Evolutionary conservation across 2,888 invertebrate genomes (phyloP).

Genomic region (Lepidocyrtinus sp.): DNA sequence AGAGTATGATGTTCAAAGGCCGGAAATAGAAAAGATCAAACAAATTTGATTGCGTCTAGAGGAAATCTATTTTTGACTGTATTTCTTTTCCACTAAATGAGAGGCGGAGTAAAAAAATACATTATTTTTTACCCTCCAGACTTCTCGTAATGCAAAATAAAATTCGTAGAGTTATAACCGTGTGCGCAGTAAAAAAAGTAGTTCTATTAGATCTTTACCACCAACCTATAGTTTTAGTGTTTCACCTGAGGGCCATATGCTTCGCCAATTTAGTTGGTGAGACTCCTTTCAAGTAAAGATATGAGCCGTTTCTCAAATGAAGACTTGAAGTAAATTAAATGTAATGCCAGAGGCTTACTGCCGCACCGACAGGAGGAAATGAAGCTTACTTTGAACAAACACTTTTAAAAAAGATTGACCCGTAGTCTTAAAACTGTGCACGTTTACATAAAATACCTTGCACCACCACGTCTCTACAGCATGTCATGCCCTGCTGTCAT

Average conservation of each 20-base stretch:
- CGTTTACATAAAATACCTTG: not conserved
- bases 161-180: too few relatives aligned
- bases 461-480: not conserved
- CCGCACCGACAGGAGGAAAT: not conserved
- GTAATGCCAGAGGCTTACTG: too few relatives aligned
- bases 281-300: too few relatives aligned
- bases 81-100: not conserved
- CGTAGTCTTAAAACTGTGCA: not conserved
- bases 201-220: too few relatives aligned
- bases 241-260: too few relatives aligned
- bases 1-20: constrained; percentile 7
- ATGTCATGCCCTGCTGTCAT: not conserved
- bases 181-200: too few relatives aligned
- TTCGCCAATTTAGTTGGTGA: too few relatives aligned
- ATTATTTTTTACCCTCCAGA: not conserved
- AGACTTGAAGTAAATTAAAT: constrained; percentile 9
- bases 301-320: too few relatives aligned
- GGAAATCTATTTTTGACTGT: constrained; percentile 10
- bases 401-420: constrained; percentile 3
- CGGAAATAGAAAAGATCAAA: constrained; percentile 15
- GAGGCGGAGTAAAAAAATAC: not conserved
- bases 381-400: not conserved
- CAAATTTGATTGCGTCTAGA: constrained; percentile 15
- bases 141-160: not conserved
- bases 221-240: too few relatives aligned